phyloP scores from a whole-genome alignment of 2,888 invertebrate species.

The Osmoderma eremita region DNA sequence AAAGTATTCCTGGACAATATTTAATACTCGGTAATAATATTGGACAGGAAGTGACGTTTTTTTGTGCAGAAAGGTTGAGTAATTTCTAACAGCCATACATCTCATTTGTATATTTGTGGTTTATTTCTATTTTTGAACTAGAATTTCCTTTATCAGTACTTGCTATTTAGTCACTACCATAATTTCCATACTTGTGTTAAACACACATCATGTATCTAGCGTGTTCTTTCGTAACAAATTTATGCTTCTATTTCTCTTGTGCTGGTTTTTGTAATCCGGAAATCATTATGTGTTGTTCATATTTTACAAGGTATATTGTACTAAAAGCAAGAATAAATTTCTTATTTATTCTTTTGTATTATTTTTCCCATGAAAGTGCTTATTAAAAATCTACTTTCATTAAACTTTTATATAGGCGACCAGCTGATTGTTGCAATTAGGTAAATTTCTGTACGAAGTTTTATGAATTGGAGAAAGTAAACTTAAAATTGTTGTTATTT shows the following conservation, averaged over 20 bases:
- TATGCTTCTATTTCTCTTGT: background rate
- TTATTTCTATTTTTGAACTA: slow-evolving; percentile 5
- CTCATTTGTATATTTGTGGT: slow-evolving; percentile 22
- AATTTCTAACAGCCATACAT: slow-evolving; percentile 13
- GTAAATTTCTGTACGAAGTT: too few relatives aligned
- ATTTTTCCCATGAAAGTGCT: background rate
- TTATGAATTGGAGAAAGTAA: too few relatives aligned
- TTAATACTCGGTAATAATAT: background rate
- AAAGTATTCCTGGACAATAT: slow-evolving; percentile 22
- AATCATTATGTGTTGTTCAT: slow-evolving; percentile 30
- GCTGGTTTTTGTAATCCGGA: slow-evolving; percentile 1
- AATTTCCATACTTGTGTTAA: background rate
- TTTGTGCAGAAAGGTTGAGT: slow-evolving; percentile 5
- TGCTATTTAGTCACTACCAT: background rate
- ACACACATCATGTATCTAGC: background rate
- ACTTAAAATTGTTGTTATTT: too few relatives aligned
- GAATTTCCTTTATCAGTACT: slow-evolving; percentile 6
- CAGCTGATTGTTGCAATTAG: too few relatives aligned
- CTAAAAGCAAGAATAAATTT: slow-evolving; percentile 30
- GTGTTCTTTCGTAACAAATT: background rate
- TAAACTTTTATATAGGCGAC: too few relatives aligned
- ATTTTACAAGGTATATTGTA: slow-evolving; percentile 25
- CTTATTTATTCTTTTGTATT: slow-evolving; percentile 14
- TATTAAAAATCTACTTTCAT: too few relatives aligned
- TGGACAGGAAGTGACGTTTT: slow-evolving; percentile 23